Percentiles rank a stretch among this genome's conserved stretches.
These are phyloP conservation scores for Lucilia cuprina DNA, from an alignment of 1,140 invertebrate genomes.

Conservation along the genomic window DNA sequence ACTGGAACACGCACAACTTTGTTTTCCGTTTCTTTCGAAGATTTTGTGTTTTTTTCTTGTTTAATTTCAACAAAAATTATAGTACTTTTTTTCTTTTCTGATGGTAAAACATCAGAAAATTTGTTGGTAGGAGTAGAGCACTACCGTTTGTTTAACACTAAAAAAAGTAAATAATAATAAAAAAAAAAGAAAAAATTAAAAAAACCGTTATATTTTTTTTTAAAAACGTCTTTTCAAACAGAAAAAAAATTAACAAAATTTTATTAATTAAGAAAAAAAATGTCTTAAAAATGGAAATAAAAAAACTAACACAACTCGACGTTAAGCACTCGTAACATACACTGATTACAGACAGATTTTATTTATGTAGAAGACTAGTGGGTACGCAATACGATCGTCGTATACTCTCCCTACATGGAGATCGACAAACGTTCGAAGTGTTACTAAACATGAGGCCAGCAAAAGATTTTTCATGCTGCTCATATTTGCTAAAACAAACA, in stretches of 20 bases:
- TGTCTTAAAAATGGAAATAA: neutral
- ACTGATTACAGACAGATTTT: slow-evolving; percentile 17
- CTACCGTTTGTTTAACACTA: slow-evolving; percentile 23
- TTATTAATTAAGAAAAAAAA: neutral
- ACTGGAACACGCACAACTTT: neutral
- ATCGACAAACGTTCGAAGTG: slow-evolving; percentile 62
- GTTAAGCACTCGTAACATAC: slow-evolving; percentile 32
- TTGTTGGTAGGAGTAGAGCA: neutral
- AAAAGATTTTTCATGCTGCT: slow-evolving; percentile 49
- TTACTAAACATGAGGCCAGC: slow-evolving; percentile 58
- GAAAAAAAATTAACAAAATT: neutral
- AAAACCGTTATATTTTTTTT: neutral
- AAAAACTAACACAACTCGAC: slow-evolving; percentile 32
- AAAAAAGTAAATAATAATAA: neutral
- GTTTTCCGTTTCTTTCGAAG: neutral
- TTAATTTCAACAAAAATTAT: neutral
- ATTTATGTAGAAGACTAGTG: slow-evolving; percentile 40
- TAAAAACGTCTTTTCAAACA: neutral
- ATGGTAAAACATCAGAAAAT: neutral
- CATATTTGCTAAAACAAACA: neutral
- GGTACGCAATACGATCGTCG: slow-evolving; percentile 50
- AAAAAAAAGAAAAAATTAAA: slow-evolving; percentile 3
- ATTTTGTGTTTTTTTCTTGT: neutral
- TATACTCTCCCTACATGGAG: slow-evolving; percentile 61
- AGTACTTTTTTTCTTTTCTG: slow-evolving; percentile 9